Evolutionary conservation across 2,113 vertebrate species (phyloP), one percentile per base, ranked within the genome.

Genomic region (Aix galericulata): DNA sequence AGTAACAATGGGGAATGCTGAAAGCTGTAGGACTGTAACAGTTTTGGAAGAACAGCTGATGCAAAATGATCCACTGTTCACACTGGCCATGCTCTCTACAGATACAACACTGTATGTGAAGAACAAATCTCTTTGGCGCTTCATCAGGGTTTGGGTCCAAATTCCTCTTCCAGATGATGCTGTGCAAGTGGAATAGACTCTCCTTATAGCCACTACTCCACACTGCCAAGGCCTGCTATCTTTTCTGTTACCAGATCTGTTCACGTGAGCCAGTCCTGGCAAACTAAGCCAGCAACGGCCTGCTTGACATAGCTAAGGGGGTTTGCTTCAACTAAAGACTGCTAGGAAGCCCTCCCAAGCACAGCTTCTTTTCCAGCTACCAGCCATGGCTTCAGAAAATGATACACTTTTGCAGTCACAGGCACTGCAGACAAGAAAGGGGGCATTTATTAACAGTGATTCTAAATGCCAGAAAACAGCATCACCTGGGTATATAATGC

Each of bases 401-500:
- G 1, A 59, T 27, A 50, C 6, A 16, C 36, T 86, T 86, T 53
- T 73, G 59, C 31, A 68, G 22, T 55, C 60, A 60, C 74, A 74
- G 40, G 44, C 46, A 52, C 14, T 32, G 14, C 13, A 86, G 82
- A 9, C 11, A 82, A 64, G 25, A 71, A 59, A 17, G 15, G 68
- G 12, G 62, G 62, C 1, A 38, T 50, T 91, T 83, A 90, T 55
- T 86, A 95, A 78, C 27, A 94, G 67, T 40, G 50, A 66, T 89
- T 78, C 27, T 75, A 74, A 60, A 86, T 48, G 34, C 8, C 86
- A 95, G 46, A 38, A 77, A 91, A 32, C 36, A 67, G 88, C 11
- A 92, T 96, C 92, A 99, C 99, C 98, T 99, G 98, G 82, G 98
- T 98, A 85, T 99, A 99, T 3, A 99, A 97, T 8, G 99, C 98